Evolutionary conservation across 2,113 vertebrate genomes (phyloP).

Genomic region (Macquaria australasica): DNA sequence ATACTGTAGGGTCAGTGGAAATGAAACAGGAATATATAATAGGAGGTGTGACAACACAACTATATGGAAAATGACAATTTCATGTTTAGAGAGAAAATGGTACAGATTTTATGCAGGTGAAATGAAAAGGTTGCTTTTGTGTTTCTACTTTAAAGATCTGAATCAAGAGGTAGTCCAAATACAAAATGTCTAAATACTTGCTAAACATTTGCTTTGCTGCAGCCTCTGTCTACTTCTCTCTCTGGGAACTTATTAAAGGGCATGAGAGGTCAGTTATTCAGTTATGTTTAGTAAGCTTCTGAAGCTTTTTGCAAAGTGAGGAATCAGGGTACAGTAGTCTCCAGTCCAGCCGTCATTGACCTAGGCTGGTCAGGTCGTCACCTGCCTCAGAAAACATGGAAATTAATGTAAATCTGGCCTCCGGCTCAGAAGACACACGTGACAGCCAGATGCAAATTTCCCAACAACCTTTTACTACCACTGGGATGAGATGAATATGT

Average conservation of each 20-base stretch:
- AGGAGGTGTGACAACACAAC: background rate
- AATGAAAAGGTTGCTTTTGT: background rate
- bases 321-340: slow-evolving; percentile 2
- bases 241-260: background rate
- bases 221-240: background rate
- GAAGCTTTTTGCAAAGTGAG: slow-evolving; percentile 18
- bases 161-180: background rate
- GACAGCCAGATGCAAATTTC: slow-evolving; percentile 74
- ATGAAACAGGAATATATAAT: background rate
- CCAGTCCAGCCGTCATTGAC: slow-evolving; percentile 12
- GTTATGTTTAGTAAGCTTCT: slow-evolving; percentile 24
- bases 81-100: background rate
- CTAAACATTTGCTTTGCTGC: background rate
- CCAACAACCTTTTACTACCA: slow-evolving; percentile 43
- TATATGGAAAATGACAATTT: background rate
- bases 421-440: slow-evolving; percentile 57
- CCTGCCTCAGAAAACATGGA: slow-evolving; percentile 67
- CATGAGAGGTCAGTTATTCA: background rate
- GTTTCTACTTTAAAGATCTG: slow-evolving; percentile 1
- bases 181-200: slow-evolving; percentile 8
- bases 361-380: slow-evolving; percentile 36
- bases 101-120: background rate
- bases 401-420: slow-evolving; percentile 80
- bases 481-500: slow-evolving; percentile 11
- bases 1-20: background rate